Base-by-base conservation (phyloP, 2,888 invertebrate genomes). In the Eupithecia subfuscata region DNA sequence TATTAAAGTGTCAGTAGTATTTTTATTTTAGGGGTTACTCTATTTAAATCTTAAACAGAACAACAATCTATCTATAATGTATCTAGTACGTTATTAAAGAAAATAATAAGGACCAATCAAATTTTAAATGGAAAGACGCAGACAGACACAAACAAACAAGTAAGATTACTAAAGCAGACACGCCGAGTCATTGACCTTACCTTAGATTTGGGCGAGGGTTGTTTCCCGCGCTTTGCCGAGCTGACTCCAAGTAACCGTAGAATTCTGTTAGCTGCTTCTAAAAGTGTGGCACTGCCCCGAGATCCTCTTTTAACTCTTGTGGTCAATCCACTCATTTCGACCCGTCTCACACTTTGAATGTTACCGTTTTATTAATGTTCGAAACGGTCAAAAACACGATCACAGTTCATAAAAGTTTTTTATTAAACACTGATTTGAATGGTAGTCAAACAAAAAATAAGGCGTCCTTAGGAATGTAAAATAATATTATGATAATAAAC, bases 291-390 rank as follows among this genome's bases (percentile, higher is more conserved):
- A 90, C 95, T 95, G 85, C 95, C 95, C 90, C 95, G 92, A 90
- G 95, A 95, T 89, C 95, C 94, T 89, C 95, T 91, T 92, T 95
- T 95, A 84, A 93, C 93, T 91, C 94, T 94, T 87, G 91, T 91
- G 90, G 94, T 93, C 95, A 95, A 92, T 91, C 94, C 94, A 88
- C 95, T 95, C 95, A 95, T 95, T 91, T 93, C 95, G 94, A 91
- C 88, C 90, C 88, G 88, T 87, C 89, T 88, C 89, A 89, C 90
- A 90, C 87, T 88, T 88, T 87, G 81, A 88, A 84, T 89, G 84
- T 85, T 87, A 88, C 88, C 88, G 77, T 87, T 90, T 90, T 92
- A 90, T 89, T 90, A 88, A 84, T 87, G 88, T 91, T 90, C 86
- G 81, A 90, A 91, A 92, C 88, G 87, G 89, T 87, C 83, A 84